Percentiles rank a stretch among this genome's conserved stretches.
These are phyloP conservation scores for Pogoniulus pusillus DNA, from an alignment of 2,797 vertebrate species.

Conservation along the genomic window DNA sequence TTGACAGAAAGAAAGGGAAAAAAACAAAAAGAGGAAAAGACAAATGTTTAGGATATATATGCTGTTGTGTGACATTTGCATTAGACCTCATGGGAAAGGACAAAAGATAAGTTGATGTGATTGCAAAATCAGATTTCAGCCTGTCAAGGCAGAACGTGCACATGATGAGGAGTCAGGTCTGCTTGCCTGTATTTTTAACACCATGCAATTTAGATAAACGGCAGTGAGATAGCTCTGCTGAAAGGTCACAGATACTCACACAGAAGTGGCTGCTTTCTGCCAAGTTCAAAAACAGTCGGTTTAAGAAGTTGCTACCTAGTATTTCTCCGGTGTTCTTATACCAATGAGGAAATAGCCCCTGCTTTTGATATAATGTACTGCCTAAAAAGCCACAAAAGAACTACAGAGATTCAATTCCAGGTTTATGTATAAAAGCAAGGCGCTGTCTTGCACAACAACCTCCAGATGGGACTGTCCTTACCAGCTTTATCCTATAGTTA, in stretches of 20 bases:
- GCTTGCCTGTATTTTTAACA: constrained; percentile 35
- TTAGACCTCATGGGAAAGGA: neutral
- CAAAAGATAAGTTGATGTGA: neutral
- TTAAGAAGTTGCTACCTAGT: neutral
- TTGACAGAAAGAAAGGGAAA: constrained; percentile 46
- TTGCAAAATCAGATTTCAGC: constrained; percentile 6
- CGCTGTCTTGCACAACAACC: neutral
- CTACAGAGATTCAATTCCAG: neutral
- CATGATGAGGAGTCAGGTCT: constrained; percentile 7
- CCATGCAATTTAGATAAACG: constrained; percentile 31
- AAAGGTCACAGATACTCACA: constrained; percentile 13
- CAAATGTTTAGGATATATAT: neutral
- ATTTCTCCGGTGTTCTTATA: neutral
- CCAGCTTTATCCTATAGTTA: neutral
- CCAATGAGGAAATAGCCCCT: neutral
- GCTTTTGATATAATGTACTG: neutral
- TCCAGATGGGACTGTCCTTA: neutral
- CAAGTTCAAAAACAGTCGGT: neutral
- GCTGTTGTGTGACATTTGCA: neutral
- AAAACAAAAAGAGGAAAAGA: constrained; percentile 1
- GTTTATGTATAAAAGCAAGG: neutral
- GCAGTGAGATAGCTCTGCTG: constrained; percentile 6
- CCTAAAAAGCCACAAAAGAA: neutral
- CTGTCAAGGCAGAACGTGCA: constrained; percentile 1
- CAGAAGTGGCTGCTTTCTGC: neutral